Evolutionary conservation across 2,888 invertebrate species (phyloP), one percentile per base, ranked within the genome.

Genomic region (Pelosia muscerda): DNA sequence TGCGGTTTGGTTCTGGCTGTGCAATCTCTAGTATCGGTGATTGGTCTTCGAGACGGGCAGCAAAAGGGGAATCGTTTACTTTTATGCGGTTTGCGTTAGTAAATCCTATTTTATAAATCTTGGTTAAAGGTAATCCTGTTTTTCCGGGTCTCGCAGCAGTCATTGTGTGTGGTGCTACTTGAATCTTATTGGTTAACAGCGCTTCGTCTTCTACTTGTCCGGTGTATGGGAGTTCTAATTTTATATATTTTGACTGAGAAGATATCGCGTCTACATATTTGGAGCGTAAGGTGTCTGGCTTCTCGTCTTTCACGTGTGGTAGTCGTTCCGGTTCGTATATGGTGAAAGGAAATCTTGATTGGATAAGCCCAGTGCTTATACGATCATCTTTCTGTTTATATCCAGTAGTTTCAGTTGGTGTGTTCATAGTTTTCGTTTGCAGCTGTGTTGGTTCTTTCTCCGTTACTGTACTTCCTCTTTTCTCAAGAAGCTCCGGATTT

Each of bases 361-460:
- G 62, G 53, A 63, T 28, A 23, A 63, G 62, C 8, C 62, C 62
- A 34, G 54, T 63, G 54, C 53, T 31, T 63, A 22, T 8, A 22
- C 19, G 9, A 23, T n/a, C 22, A 3, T 15, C 15, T 23, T 4
- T 63, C 8, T 26, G n/a, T 25, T 49, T 42, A 23, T 15, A 10
- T 3, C 23, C 57, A 9, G 3, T 31, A n/a, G n/a, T n/a, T 55
- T 3, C 3, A n/a, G 19, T 15, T 31, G 54, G 5, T 54, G 53
- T 13, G n/a, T n/a, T n/a, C 13, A 28, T 62, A n/a, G 15, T 28
- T 28, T 8, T 28, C 6, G 25, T 53, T 53, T 13, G 23, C 31
- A 19, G 19, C 2, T 15, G 15, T 15, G 3, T 26, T 56, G 5
- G 19, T 49, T 25, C 9, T 19, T 56, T 28, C 11, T 26, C 26